Conservation (phyloP, 2,888 invertebrate genomes). For the Hartigia nigra region DNA sequence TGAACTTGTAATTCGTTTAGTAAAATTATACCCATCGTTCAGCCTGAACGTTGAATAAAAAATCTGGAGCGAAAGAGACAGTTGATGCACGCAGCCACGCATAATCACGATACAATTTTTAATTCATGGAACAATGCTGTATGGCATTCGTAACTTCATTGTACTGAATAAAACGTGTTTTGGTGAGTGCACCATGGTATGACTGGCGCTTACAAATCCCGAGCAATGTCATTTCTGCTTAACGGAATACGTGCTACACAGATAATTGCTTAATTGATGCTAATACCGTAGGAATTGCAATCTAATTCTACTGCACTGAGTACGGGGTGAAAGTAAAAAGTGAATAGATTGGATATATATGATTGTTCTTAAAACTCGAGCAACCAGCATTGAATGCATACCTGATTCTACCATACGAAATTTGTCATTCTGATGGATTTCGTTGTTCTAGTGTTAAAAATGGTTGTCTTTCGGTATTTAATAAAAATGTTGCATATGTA, state of each 20-base stretch:
- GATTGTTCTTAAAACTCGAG: not conserved
- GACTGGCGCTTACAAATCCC: slow-evolving; percentile 1
- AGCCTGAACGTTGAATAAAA: not conserved
- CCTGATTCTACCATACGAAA: too few species aligned
- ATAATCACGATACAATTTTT: slow-evolving; percentile 35
- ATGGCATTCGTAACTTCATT: slow-evolving; percentile 33
- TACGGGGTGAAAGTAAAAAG: not conserved
- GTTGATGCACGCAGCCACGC: slow-evolving; percentile 8
- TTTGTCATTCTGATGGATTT: too few species aligned
- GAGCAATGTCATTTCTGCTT: not conserved
- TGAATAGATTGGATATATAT: not conserved
- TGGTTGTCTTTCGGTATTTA: too few species aligned
- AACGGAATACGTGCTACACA: not conserved
- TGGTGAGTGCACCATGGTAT: slow-evolving; percentile 13
- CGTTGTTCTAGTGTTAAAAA: too few species aligned
- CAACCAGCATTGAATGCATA: too few species aligned
- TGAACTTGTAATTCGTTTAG: not conserved
- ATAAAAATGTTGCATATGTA: not conserved
- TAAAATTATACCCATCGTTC: not conserved
- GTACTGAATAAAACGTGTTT: slow-evolving; percentile 32
- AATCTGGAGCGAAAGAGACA: not conserved
- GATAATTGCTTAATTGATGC: slow-evolving; percentile 6
- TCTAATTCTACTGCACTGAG: not conserved
- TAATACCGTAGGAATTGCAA: not conserved
- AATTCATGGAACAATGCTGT: slow-evolving; percentile 35